Evolutionary conservation across 2,888 invertebrate genomes (phyloP).

Genomic region (Harpagoxenus sublaevis): DNA sequence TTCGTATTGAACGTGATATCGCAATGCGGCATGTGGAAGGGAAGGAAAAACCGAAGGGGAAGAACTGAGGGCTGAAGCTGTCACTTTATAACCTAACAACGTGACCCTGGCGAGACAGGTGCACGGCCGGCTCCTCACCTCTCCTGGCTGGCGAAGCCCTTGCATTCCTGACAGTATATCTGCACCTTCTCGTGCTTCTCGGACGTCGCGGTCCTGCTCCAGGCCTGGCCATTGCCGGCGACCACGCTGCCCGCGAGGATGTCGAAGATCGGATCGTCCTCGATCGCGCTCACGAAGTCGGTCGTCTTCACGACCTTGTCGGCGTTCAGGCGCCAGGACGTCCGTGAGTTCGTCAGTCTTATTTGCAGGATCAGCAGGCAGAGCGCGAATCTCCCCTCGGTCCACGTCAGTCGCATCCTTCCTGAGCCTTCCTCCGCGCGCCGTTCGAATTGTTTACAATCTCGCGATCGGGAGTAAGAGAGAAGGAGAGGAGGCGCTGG

Average conservation of each 20-base stretch:
- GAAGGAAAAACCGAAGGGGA: neutral
- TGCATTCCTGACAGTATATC: conserved; percentile 83
- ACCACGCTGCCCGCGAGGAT: conserved; percentile 91
- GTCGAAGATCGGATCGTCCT: conserved; percentile 92
- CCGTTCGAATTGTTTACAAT: conserved; percentile 47
- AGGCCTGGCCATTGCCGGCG: conserved; percentile 81
- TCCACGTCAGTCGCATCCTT: conserved; percentile 70
- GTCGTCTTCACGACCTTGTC: conserved; percentile 90
- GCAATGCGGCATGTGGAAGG: neutral
- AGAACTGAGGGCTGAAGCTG: neutral
- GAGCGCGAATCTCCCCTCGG: conserved; percentile 80
- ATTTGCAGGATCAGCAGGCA: conserved; percentile 84
- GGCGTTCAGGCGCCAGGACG: conserved; percentile 94
- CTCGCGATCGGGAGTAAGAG: neutral
- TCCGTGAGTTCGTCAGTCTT: conserved; percentile 91
- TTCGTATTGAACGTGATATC: neutral
- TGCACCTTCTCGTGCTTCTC: conserved; percentile 80
- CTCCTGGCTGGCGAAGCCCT: conserved; percentile 78
- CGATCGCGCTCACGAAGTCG: conserved; percentile 79
- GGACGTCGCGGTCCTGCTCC: conserved; percentile 82
- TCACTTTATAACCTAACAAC: conserved; percentile 21
- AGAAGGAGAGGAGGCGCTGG: neutral
- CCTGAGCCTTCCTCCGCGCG: conserved; percentile 15
- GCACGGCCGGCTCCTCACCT: conserved; percentile 73
- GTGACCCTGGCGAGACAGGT: neutral